Evolutionary conservation across 2,113 vertebrate genomes (phyloP), one percentile per base, ranked within the genome.

Genomic region (Tetraodon nigroviridis): DNA sequence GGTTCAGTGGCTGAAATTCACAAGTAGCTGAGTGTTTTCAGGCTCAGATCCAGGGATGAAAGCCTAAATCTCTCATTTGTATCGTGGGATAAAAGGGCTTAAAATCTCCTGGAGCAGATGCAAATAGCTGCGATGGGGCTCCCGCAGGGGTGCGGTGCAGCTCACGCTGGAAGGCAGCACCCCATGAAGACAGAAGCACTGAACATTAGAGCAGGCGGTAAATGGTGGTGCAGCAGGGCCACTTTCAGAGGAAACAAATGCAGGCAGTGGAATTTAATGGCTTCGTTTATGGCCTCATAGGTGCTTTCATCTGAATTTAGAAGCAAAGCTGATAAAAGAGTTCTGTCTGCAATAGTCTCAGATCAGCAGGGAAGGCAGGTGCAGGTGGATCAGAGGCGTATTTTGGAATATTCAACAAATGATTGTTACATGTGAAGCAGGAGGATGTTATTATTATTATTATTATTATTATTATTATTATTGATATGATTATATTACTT

Each of bases 11-110:
- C 32, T 37, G 32, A 37, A 37, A 37, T 37, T 37, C 32, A 37
- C 22, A 71, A 78, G 60, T 71, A 56, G 61, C 54, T 52, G 15
- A 17, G 32, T 64, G 57, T 44, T 37, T 59, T 61, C 58, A 41
- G 64, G 64, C 66, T 55, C 18, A 58, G 48, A 76, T 75, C 75
- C 56, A 51, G 70, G 75, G 73, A 79, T 79, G 65, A 79, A 44
- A 51, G 47, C 15, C 37, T 65, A 62, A 78, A 79, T 69, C 76
- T 79, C 58, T 75, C 51, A 48, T 73, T 82, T 81, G 67, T 77
- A 64, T 70, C 52, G 64, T 17, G 52, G 80, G 78, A 77, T 78
- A 50, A 67, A 73, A 59, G 55, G 73, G n/a, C 75, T 78, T 69
- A 69, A 58, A 32, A 71, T 73, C 65, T 75, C 44, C 54, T 67